Evolutionary conservation across 2,113 vertebrate genomes (phyloP).

Genomic region (Typhlomys cinereus): DNA sequence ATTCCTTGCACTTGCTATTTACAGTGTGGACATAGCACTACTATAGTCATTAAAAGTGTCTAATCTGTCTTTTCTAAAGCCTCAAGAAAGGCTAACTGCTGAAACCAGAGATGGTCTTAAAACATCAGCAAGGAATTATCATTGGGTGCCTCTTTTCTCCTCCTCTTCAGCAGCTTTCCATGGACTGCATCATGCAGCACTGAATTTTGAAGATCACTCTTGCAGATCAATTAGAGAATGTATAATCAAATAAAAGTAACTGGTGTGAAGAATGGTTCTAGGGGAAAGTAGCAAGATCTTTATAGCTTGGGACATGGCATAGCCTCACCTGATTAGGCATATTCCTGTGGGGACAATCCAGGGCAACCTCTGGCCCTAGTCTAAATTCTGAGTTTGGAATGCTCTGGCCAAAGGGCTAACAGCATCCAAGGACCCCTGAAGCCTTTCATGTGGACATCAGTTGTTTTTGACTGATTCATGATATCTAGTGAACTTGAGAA

Average conservation of each 20-base stretch:
- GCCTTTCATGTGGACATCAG: conserved; percentile 11
- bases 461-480: conserved; percentile 21
- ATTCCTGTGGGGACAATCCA: not conserved
- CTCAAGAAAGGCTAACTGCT: conserved; percentile 57
- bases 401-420: conserved; percentile 38
- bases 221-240: conserved; percentile 37
- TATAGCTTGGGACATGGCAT: not conserved
- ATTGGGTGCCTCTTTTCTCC: not conserved
- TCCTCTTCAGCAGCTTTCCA: conserved; percentile 51
- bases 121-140: conserved; percentile 19
- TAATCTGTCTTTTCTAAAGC: conserved; percentile 40
- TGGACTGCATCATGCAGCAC: not conserved
- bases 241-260: conserved; percentile 66
- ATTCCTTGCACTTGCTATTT: conserved; percentile 48
- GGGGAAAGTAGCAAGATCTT: conserved; percentile 1
- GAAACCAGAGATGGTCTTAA: conserved; percentile 41
- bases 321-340: not conserved
- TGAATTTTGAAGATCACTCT: conserved; percentile 63
- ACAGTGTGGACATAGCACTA: not conserved
- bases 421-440: not conserved
- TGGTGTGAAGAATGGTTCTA: conserved; percentile 43
- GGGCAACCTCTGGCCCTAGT: not conserved
- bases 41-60: conserved; percentile 44
- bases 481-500: conserved; percentile 44
- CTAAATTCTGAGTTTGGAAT: rapidly evolving